A percentile compares a stretch with the other conserved stretches of the same genome.
Conservation (phyloP, 2,797 vertebrate genomes). For the Pipistrellus nathusii region DNA sequence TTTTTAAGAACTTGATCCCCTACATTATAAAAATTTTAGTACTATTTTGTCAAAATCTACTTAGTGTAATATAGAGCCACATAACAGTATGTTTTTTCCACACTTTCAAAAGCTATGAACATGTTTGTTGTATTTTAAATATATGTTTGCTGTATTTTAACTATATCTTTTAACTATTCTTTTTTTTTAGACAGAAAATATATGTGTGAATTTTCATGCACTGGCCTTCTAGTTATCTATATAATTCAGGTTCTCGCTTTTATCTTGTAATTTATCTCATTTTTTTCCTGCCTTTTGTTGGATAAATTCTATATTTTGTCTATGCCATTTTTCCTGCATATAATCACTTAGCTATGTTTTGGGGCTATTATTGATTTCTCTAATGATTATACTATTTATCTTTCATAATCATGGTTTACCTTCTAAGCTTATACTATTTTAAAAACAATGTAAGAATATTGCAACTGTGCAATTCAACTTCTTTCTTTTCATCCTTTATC, state of each 20-base stretch:
- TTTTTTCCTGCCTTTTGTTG: background rate
- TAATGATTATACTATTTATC: background rate
- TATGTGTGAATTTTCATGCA: background rate
- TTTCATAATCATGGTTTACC: background rate
- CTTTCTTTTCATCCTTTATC: background rate
- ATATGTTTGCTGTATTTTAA: background rate
- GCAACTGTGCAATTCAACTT: background rate
- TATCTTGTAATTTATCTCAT: background rate
- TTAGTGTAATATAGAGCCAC: background rate
- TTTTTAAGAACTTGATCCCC: background rate
- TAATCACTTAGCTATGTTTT: constrained; percentile 28
- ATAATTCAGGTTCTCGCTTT: background rate
- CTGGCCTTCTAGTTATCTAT: background rate
- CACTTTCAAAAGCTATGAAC: background rate
- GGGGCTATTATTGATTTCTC: background rate
- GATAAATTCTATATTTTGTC: background rate
- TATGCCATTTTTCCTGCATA: background rate
- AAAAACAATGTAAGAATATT: constrained; percentile 17
- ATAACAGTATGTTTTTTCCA: background rate
- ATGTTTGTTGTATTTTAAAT: too few relatives aligned
- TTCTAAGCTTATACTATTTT: constrained; percentile 28
- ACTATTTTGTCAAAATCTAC: background rate
- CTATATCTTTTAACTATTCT: background rate
- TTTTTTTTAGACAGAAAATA: background rate
- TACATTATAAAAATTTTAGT: background rate